phyloP scores from a whole-genome alignment of 2,888 invertebrate genomes.

The Hirtodrosophila cameraria region DNA sequence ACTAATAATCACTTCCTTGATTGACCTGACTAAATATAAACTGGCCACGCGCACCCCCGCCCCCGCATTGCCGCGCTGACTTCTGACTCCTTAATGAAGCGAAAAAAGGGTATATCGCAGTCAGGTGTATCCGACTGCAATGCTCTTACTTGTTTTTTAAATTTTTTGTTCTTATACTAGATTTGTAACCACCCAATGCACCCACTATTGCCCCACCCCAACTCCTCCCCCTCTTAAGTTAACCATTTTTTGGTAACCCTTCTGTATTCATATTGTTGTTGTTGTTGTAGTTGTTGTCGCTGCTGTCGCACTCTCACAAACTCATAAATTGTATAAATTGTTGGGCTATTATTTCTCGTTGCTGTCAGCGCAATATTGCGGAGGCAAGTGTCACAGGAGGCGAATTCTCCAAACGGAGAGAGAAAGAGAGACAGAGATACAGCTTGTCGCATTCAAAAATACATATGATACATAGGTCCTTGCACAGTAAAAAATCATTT shows the following conservation, averaged over 20 bases:
- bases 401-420: slow-evolving; percentile 14
- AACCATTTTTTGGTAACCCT: slow-evolving; percentile 44
- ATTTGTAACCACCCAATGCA: slow-evolving; percentile 10
- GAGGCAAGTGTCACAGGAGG: slow-evolving; percentile 72
- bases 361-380: slow-evolving; percentile 81
- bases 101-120: no score
- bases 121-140: no score
- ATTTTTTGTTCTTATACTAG: slow-evolving; percentile 12
- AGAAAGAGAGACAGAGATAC: neutral
- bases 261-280: slow-evolving; percentile 13
- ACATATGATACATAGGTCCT: slow-evolving; percentile 4
- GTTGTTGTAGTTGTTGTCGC: slow-evolving; percentile 19
- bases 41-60: no score
- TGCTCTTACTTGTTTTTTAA: no score
- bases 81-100: no score
- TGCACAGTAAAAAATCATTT: no score
- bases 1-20: no score
- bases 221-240: neutral
- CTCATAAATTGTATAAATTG: slow-evolving; percentile 81
- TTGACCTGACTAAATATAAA: no score
- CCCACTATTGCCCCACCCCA: slow-evolving; percentile 2
- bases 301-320: slow-evolving; percentile 58
- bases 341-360: slow-evolving; percentile 81
- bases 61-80: no score
- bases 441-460: slow-evolving; percentile 18